Base-by-base conservation (phyloP, 1,140 invertebrate species). In the Drosophila ambigua region DNA sequence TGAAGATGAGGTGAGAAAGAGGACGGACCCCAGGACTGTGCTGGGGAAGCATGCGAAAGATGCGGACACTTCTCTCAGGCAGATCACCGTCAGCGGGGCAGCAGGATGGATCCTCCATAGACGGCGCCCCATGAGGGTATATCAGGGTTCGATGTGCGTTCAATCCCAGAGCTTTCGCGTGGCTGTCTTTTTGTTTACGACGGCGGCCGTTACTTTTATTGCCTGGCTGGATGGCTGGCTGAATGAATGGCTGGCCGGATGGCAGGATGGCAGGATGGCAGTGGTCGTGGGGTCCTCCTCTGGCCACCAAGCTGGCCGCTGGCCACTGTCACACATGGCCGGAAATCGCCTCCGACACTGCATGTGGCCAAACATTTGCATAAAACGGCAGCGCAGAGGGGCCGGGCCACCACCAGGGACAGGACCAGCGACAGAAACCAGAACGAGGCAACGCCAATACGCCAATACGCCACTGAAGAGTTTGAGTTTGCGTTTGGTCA, bases 321-420 rank as follows among this genome's bases (percentile, higher is more conserved):
- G 67, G 62, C 68, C 73, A 80, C 73, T 80, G 79, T 80, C 81
- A 85, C 81, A 85, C 82, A 85, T 85, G 81, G 82, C 82, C 81
- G 81, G 81, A 85, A 85, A 85, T 81, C 81, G 77, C 61, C 73
- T 64, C 57, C 82, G 78, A 84, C 81, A 81, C 80, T 84, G 82
- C 81, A 85, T 85, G 82, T 64, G 77, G 74, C 82, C 82, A 87
- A 85, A 85, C 82, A 85, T 85, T 85, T 85, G 82, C 82, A 85
- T 85, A 87, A 85, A 85, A 68, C 78, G 82, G 82, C 82, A 72
- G 65, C 57, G 65, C 57, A 55, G 63, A 67, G 26, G 28, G 26
- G 31, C 11, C 35, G n/a, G n/a, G 4, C 11, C 35, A 15, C 51
- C 15, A 16, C 16, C 11, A 15, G 31, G 5, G n/a, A 28, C 51